Evolutionary conservation across 2,113 vertebrate genomes (phyloP), one percentile per base, ranked within the genome.

Genomic region (Pionites leucogaster): DNA sequence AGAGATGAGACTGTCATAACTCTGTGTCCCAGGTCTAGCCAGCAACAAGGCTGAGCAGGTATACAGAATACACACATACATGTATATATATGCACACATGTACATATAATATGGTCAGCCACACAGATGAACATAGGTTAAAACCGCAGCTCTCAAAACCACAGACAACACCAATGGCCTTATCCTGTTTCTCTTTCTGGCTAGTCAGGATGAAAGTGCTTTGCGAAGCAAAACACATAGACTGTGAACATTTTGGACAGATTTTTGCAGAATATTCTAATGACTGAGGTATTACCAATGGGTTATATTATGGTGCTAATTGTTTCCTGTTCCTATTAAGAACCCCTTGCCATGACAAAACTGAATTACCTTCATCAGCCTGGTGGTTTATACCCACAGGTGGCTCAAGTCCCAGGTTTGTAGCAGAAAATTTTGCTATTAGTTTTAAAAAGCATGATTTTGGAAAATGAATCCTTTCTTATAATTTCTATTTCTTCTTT

Each of bases 1-100:
- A 82, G 39, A 70, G 55, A 13, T 0, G 0, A 95, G 35, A 37
- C 12, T 82, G 63, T 22, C 35, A 27, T 31, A 50, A 46, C 50
- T 67, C 62, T 42, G 33, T 65, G 55, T 18, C 33, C 33, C 11
- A 33, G 31, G 31, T 53, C 72, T 55, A 81, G 39, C 44, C 52
- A 28, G 42, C 0, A 72, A 60, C 8, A 1, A 82, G 75, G 60
- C 67, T 71, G 44, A 75, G 41, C 62, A 46, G 13, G 23, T 42
- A 52, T 8, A 11, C 1, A 35, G 33, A 68, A 64, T 20, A 42
- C 19, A 39, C 29, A 31, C 5, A 31, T 7, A 39, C 2, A 22
- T 0, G 0, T 23, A n/a, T 27, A 77, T n/a, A 25, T 2, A 6
- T 25, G 52, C 1, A 5, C 5, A 1, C 13, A 37, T 33, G 35